Evolutionary conservation across 2,797 vertebrate genomes (phyloP).

Genomic region (Pseudochirops corinnae): DNA sequence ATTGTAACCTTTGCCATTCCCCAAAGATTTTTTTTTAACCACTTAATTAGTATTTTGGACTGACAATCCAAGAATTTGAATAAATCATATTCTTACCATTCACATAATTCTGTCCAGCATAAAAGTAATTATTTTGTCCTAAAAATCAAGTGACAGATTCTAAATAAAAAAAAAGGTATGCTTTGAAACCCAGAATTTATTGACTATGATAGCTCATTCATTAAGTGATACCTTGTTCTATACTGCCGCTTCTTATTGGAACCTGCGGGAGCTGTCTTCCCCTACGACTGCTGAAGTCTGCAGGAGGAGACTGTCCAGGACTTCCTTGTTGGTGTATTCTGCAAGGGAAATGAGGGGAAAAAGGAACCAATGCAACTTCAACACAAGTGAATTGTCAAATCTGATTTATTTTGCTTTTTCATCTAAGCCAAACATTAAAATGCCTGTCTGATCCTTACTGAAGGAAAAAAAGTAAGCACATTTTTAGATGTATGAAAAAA

Average conservation of each 20-base stretch:
- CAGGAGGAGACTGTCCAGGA: slow-evolving; percentile 88
- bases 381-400: neutral
- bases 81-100: slow-evolving; percentile 26
- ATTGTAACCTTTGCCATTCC: neutral
- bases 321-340: slow-evolving; percentile 91
- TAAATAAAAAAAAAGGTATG: slow-evolving; percentile 38
- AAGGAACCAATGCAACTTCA: slow-evolving; percentile 54
- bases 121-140: slow-evolving; percentile 15
- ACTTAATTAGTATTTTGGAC: neutral
- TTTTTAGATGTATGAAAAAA: slow-evolving; percentile 9
- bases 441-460: neutral
- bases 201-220: slow-evolving; percentile 77
- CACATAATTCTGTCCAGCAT: neutral
- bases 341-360: slow-evolving; percentile 75
- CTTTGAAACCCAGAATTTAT: slow-evolving; percentile 74
- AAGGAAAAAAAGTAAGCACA: slow-evolving; percentile 32
- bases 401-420: slow-evolving; percentile 2
- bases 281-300: slow-evolving; percentile 91
- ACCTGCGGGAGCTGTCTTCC: slow-evolving; percentile 96
- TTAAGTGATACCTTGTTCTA: slow-evolving; percentile 94
- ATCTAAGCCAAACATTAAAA: slow-evolving; percentile 30
- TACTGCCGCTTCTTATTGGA: slow-evolving; percentile 94
- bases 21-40: neutral
- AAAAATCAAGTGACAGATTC: slow-evolving; percentile 34
- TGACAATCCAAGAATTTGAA: slow-evolving; percentile 14